Percentiles rank a stretch among this genome's conserved stretches.
Conservation (phyloP, 2,113 vertebrate genomes). For the Daboia siamensis region DNA sequence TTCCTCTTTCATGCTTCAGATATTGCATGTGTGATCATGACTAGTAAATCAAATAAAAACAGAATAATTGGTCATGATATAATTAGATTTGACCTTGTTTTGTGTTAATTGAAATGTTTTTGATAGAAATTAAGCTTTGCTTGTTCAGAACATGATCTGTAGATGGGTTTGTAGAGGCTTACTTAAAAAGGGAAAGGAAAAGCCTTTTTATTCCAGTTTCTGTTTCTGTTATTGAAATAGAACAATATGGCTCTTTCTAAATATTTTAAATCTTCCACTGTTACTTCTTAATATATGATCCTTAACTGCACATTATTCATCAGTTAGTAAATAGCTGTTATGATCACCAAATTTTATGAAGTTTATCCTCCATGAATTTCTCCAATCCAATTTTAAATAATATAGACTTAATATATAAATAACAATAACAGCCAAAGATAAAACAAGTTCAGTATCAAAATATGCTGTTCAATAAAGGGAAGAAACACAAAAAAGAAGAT, state of each 20-base stretch:
- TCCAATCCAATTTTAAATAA: neutral
- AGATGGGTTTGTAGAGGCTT: neutral
- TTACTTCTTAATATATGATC: neutral
- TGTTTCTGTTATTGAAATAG: neutral
- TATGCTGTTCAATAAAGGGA: neutral
- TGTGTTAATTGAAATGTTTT: conserved; percentile 39
- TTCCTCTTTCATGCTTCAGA: conserved; percentile 44
- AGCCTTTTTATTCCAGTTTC: neutral
- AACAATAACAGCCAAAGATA: neutral
- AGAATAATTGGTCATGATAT: conserved; percentile 40
- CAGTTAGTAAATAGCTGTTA: neutral
- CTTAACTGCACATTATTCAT: neutral
- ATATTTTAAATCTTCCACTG: neutral
- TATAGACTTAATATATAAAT: neutral
- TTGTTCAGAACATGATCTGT: conserved; percentile 34
- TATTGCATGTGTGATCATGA: conserved; percentile 36
- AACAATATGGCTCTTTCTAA: neutral
- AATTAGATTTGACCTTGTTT: conserved; percentile 55
- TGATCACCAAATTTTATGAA: neutral
- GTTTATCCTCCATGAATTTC: neutral
- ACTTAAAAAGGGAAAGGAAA: neutral
- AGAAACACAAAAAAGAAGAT: neutral
- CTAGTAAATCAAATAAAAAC: conserved; percentile 46
- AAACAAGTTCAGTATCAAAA: neutral
- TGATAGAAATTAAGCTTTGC: conserved; percentile 42